Percentiles rank a stretch among this genome's conserved stretches.
These are phyloP conservation scores for Cynaeus angustus DNA, from an alignment of 2,888 invertebrate genomes.

Conservation along the genomic window DNA sequence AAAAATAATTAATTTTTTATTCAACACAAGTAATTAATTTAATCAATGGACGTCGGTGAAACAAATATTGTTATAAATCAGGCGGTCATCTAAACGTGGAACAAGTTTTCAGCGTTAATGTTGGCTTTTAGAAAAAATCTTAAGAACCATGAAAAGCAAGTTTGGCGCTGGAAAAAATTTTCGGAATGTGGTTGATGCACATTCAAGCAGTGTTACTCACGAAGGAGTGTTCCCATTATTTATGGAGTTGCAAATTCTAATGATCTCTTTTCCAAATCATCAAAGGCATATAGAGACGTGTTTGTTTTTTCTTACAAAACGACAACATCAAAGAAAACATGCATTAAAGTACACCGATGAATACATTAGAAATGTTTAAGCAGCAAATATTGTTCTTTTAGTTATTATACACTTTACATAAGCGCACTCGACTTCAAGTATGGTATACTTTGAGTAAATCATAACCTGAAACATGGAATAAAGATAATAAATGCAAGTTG, in stretches of 20 bases:
- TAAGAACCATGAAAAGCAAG: slow-evolving; percentile 35
- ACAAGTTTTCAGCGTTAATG: slow-evolving; percentile 42
- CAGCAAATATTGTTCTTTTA: slow-evolving; percentile 43
- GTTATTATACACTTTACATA: slow-evolving; percentile 40
- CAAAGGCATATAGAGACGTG: slow-evolving; percentile 20
- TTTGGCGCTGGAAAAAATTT: slow-evolving; percentile 39
- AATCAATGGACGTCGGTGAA: slow-evolving; percentile 34
- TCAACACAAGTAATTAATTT: slow-evolving; percentile 31
- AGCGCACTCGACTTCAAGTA: slow-evolving; percentile 25
- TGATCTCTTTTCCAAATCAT: slow-evolving; percentile 25
- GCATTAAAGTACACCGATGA: slow-evolving; percentile 23
- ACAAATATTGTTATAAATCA: slow-evolving; percentile 43
- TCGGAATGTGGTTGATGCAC: slow-evolving; percentile 49
- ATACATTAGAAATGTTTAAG: slow-evolving; percentile 42
- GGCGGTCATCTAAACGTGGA: slow-evolving; percentile 29
- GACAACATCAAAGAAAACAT: slow-evolving; percentile 33
- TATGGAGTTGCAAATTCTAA: slow-evolving; percentile 34
- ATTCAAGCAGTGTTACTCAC: slow-evolving; percentile 45
- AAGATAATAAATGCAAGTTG: neutral
- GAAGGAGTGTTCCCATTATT: slow-evolving; percentile 46
- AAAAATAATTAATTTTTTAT: slow-evolving; percentile 39
- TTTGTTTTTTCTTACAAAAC: slow-evolving; percentile 32
- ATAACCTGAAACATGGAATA: neutral
- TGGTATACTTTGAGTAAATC: neutral
- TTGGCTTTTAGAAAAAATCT: slow-evolving; percentile 39